These are phyloP conservation scores for Pseudomyrmex gracilis DNA, from an alignment of 1,140 invertebrate species.

Conservation along the genomic window DNA sequence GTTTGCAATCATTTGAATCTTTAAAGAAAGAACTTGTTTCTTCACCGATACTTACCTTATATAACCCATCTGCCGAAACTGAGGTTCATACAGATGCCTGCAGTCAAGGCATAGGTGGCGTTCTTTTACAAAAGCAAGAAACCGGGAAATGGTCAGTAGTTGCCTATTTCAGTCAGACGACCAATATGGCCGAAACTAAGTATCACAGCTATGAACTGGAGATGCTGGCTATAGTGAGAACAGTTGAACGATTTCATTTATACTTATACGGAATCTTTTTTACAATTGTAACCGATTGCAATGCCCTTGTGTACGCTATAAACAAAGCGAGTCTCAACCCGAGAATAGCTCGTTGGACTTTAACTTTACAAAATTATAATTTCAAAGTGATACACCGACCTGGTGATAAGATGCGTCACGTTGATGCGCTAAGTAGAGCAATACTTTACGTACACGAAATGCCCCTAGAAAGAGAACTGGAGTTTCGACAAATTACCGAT, in stretches of 20 bases:
- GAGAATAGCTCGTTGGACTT: constrained; percentile 1
- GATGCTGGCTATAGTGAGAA: background rate
- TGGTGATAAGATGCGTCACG: too few relatives aligned
- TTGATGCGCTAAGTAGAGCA: background rate
- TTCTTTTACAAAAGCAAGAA: background rate
- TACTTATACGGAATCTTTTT: background rate
- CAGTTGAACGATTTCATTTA: background rate
- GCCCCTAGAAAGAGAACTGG: background rate
- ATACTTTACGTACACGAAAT: background rate
- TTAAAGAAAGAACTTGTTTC: too few relatives aligned
- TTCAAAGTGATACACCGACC: background rate
- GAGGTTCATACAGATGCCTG: too few relatives aligned
- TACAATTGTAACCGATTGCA: background rate
- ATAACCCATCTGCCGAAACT: too few relatives aligned
- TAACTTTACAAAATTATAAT: background rate
- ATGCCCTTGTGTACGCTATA: background rate
- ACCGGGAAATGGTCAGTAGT: background rate
- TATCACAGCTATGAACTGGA: background rate
- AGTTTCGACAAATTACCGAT: background rate
- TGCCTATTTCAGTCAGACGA: background rate
- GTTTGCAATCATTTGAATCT: too few relatives aligned
- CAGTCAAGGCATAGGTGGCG: background rate
- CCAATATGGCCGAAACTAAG: background rate
- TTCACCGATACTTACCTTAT: too few relatives aligned
- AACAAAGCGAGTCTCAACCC: background rate